Evolutionary conservation across 2,888 invertebrate species (phyloP).

Genomic region (Microctonus aethiopoides): DNA sequence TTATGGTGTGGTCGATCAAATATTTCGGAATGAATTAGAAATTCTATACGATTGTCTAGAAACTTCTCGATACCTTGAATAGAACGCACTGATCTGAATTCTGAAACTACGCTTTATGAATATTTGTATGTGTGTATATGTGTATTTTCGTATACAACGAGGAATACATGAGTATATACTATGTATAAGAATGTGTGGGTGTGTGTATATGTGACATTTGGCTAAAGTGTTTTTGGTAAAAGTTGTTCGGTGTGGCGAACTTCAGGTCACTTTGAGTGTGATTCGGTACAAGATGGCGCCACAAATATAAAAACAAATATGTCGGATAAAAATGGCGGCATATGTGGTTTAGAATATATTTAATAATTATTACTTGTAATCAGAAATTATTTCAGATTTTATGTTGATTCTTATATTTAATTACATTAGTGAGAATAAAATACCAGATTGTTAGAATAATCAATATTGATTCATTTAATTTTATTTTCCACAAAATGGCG

Average conservation of each 20-base stretch:
- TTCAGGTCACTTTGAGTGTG: no score
- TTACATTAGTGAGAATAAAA: no score
- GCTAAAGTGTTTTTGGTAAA: no score
- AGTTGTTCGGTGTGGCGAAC: no score
- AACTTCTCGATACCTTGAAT: neutral
- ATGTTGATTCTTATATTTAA: neutral
- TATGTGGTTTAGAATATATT: neutral
- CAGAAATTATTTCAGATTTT: neutral
- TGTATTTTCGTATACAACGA: neutral
- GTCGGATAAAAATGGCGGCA: neutral
- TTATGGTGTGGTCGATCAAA: neutral
- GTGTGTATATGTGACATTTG: no score
- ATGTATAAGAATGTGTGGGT: no score
- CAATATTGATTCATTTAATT: no score
- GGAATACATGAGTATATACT: no score
- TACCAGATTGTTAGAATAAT: no score
- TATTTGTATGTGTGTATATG: neutral
- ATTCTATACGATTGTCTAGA: no score
- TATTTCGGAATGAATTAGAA: neutral
- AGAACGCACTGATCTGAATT: neutral
- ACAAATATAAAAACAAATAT: neutral
- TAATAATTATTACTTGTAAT: no score
- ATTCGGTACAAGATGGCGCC: neutral
- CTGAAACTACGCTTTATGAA: neutral
- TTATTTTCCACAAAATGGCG: conserved; percentile 38